A percentile compares a stretch with the other conserved stretches of the same genome.
Evolutionary conservation across 2,797 vertebrate genomes (phyloP).

Genomic region (Discoglossus pictus): DNA sequence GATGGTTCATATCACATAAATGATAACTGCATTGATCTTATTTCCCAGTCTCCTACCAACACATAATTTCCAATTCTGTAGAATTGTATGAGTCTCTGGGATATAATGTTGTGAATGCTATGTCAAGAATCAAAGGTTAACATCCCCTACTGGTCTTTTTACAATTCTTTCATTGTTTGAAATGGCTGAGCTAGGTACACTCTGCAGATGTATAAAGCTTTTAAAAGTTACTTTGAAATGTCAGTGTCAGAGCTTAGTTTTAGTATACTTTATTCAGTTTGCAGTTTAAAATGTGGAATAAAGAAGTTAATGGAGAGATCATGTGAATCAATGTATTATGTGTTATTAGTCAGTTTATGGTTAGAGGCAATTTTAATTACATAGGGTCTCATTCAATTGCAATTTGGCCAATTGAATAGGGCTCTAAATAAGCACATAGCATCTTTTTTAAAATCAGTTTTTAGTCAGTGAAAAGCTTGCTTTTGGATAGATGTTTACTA

Average conservation of each 20-base stretch:
- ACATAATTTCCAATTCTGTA: background rate
- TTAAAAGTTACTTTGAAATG: background rate
- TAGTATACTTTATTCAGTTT: too few relatives aligned
- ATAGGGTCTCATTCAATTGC: too few relatives aligned
- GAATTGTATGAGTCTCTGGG: background rate
- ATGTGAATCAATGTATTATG: background rate
- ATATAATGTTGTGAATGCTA: background rate
- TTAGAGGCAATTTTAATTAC: too few relatives aligned
- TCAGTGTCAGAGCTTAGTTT: background rate
- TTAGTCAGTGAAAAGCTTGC: too few relatives aligned
- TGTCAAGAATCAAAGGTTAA: background rate
- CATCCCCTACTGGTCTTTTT: background rate
- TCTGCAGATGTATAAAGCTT: background rate
- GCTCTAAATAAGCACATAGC: too few relatives aligned
- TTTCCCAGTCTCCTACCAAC: background rate
- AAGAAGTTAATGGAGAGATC: background rate
- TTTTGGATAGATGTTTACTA: too few relatives aligned
- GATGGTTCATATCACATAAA: constrained; percentile 5
- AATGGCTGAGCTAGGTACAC: background rate
- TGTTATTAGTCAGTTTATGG: background rate
- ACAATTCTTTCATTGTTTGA: background rate
- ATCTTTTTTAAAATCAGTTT: too few relatives aligned
- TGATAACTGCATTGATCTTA: constrained; percentile 2
- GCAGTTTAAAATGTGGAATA: too few relatives aligned
- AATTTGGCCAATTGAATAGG: too few relatives aligned